Evolutionary conservation across 2,797 vertebrate genomes (phyloP).

Genomic region (Hippopotamyrus pictus): DNA sequence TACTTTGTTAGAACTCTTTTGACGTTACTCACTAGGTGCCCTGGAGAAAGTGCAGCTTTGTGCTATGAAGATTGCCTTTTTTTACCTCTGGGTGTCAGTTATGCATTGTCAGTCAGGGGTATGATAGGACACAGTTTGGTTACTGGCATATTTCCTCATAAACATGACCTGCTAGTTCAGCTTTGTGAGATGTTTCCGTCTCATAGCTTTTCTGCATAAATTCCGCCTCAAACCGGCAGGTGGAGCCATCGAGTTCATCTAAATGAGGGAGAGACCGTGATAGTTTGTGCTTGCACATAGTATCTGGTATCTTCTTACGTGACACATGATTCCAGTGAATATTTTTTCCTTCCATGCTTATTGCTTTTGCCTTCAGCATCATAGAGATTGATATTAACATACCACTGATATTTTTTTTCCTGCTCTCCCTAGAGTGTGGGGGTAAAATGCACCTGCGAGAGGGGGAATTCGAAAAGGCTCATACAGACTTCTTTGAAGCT

Average conservation of each 20-base stretch:
- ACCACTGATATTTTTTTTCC: background rate
- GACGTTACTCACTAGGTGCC: background rate
- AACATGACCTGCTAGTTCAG: background rate
- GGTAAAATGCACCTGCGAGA: slow-evolving; percentile 99
- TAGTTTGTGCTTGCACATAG: background rate
- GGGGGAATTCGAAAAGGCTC: slow-evolving; percentile 98
- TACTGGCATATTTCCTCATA: background rate
- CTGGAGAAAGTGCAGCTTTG: background rate
- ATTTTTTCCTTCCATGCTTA: background rate
- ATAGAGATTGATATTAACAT: background rate
- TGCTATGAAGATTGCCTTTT: background rate
- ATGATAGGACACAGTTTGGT: background rate
- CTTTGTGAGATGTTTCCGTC: background rate
- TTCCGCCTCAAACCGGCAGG: background rate
- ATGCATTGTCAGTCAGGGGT: background rate
- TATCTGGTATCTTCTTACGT: background rate
- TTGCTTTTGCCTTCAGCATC: background rate
- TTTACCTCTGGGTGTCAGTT: background rate
- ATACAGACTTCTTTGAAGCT: slow-evolving; percentile 99
- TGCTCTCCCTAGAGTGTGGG: slow-evolving; percentile 78
- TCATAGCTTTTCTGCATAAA: background rate
- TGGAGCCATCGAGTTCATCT: background rate
- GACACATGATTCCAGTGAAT: background rate
- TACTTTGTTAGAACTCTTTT: background rate
- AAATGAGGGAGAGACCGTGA: background rate